Evolutionary conservation across 2,797 vertebrate genomes (phyloP), one percentile per base, ranked within the genome.

Genomic region (Silurus lanzhouensis): DNA sequence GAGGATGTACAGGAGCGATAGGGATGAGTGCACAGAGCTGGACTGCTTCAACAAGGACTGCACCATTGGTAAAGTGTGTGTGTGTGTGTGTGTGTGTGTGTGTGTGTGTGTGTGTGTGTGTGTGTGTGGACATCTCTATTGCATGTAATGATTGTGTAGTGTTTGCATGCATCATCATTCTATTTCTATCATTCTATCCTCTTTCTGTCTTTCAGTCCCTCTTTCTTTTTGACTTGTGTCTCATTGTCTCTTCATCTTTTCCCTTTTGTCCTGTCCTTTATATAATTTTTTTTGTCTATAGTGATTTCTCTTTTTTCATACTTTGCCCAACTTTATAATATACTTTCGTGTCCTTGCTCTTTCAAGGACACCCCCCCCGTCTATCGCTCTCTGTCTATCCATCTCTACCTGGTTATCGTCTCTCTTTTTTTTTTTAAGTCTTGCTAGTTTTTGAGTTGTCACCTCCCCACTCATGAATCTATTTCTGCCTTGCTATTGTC

Each of bases 61-160:
- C 95, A 94, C 90, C 92, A 96, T 98, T 92, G 96, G 96, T 98
- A 96, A 96, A 92, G 89, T 81, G 83, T 77, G 83, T 78, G 66
- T 57, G 52, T n/a, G 19, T 58, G 72, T 82, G 58, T 74, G 72
- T 58, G 71, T 83, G 61, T 58, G 44, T 81, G 64, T 77, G 52
- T 86, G 58, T 83, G 70, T 76, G 52, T 86, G 22, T 81, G 31
- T 72, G 20, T 27, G 31, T 84, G 60, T 75, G 44, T 72, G 48
- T 55, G 55, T 68, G 17, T 10, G 38, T 83, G 12, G 19, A 63
- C 6, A 79, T 81, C 22, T 66, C 8, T 8, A 10, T 76, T 31
- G 25, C 15, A 38, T 76, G 55, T n/a, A n/a, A n/a, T n/a, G 44
- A 46, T 17, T 14, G 46, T 22, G 38, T 46, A 19, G 38, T 9